phyloP scores from a whole-genome alignment of 2,113 vertebrate genomes.

The Laticauda laticaudata region DNA sequence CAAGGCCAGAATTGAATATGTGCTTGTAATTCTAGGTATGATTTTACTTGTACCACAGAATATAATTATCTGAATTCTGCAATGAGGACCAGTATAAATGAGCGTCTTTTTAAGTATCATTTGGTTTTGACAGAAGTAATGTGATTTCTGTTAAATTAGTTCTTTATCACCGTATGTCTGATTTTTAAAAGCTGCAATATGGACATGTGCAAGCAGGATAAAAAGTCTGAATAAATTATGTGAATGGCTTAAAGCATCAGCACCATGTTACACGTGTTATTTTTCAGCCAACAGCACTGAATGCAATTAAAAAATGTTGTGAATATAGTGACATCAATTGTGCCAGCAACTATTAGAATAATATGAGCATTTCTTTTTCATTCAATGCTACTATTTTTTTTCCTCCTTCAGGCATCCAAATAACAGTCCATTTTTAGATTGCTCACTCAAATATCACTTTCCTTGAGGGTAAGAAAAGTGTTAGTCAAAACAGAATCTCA shows the following conservation, averaged over 20 bases:
- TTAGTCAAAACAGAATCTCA: constrained; percentile 2
- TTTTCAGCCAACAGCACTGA: constrained; percentile 1
- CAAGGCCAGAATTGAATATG: background rate
- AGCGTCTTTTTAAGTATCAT: background rate
- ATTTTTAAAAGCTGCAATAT: background rate
- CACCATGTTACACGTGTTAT: background rate
- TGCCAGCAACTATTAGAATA: constrained; percentile 21
- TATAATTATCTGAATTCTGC: background rate
- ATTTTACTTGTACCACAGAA: background rate
- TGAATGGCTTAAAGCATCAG: constrained; percentile 2
- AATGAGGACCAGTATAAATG: background rate
- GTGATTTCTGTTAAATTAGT: background rate
- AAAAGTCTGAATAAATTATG: background rate
- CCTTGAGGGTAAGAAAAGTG: background rate
- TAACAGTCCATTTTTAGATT: constrained; percentile 2
- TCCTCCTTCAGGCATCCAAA: constrained; percentile 22
- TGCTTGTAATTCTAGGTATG: background rate
- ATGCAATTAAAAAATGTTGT: constrained; percentile 14
- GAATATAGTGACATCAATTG: background rate
- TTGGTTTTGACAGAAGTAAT: background rate
- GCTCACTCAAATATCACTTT: background rate
- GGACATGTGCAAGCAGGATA: accelerated
- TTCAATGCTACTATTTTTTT: background rate
- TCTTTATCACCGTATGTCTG: background rate
- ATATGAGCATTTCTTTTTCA: constrained; percentile 19